Evolutionary conservation across 2,888 invertebrate genomes (phyloP).

Genomic region (Malthinus flaveolus): DNA sequence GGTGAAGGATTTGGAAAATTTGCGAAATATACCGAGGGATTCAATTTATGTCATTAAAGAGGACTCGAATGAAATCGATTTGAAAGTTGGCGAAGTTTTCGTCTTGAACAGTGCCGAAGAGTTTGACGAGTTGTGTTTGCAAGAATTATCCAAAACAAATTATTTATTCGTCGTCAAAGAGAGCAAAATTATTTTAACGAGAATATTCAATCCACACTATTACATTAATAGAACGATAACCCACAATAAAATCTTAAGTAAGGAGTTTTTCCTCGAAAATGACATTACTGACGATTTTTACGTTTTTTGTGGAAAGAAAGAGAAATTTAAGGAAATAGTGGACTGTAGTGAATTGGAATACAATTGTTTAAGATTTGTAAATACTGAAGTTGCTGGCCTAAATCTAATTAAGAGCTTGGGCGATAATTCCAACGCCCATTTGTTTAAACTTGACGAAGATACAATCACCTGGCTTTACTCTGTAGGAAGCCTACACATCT

Average conservation of each 20-base stretch:
- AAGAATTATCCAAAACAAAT: constrained; percentile 13
- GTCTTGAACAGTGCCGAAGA: not conserved
- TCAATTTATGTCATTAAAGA: constrained; percentile 7
- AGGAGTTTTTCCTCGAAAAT: not conserved
- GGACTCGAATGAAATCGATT: not conserved
- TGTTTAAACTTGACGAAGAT: constrained; percentile 13
- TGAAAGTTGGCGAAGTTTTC: not conserved
- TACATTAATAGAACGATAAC: constrained; percentile 15
- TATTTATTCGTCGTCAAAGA: constrained; percentile 8
- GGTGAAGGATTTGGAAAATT: not conserved
- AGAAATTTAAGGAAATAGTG: not conserved
- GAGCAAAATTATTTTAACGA: not conserved
- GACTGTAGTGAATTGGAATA: not conserved
- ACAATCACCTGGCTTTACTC: constrained; percentile 3
- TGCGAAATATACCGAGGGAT: not conserved
- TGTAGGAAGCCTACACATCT: constrained; percentile 3
- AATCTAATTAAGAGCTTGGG: not conserved
- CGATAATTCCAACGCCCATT: constrained; percentile 1
- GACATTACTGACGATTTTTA: not conserved
- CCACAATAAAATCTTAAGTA: constrained; percentile 5
- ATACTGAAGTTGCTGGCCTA: not conserved
- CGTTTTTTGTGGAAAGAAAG: constrained; percentile 10
- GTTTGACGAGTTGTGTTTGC: constrained; percentile 10
- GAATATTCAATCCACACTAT: constrained; percentile 15
- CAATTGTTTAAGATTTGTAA: not conserved